phyloP scores from a whole-genome alignment of 2,888 invertebrate species.

The Euclidia mi region DNA sequence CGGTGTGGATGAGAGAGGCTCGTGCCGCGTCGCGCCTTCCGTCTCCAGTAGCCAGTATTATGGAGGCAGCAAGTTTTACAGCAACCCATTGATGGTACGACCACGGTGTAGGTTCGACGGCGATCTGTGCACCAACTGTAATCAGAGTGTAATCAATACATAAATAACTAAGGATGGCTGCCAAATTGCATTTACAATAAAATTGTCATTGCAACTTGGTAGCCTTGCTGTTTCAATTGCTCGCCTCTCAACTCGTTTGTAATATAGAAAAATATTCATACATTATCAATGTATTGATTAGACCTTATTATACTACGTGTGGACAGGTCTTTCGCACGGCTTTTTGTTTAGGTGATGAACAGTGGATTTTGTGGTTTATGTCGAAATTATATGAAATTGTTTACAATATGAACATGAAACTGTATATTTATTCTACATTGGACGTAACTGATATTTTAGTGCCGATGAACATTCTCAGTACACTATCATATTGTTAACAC shows the following conservation, averaged over 20 bases:
- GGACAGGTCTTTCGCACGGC: constrained; percentile 30
- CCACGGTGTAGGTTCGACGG: constrained; percentile 57
- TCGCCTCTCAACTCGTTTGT: too few relatives aligned
- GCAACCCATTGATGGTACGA: constrained; percentile 83
- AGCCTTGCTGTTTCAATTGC: too few relatives aligned
- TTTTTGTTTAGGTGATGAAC: constrained; percentile 29
- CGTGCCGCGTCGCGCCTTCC: constrained; percentile 76
- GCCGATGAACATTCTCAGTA: too few relatives aligned
- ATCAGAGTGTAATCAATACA: constrained; percentile 18
- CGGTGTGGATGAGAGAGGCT: constrained; percentile 65
- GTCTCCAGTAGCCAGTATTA: constrained; percentile 72
- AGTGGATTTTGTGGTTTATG: constrained; percentile 43
- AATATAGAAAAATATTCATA: too few relatives aligned
- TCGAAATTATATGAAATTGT: too few relatives aligned
- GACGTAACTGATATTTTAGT: too few relatives aligned
- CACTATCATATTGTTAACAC: neutral
- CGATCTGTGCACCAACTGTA: constrained; percentile 4
- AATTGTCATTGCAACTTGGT: too few relatives aligned
- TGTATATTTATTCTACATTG: too few relatives aligned
- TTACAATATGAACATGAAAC: too few relatives aligned
- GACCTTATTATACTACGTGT: constrained; percentile 16
- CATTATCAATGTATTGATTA: constrained; percentile 9
- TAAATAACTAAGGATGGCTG: neutral
- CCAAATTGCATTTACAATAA: too few relatives aligned
- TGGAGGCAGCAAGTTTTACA: constrained; percentile 79